Evolutionary conservation across 2,888 invertebrate genomes (phyloP).

Genomic region (Trachelus iudaicus): DNA sequence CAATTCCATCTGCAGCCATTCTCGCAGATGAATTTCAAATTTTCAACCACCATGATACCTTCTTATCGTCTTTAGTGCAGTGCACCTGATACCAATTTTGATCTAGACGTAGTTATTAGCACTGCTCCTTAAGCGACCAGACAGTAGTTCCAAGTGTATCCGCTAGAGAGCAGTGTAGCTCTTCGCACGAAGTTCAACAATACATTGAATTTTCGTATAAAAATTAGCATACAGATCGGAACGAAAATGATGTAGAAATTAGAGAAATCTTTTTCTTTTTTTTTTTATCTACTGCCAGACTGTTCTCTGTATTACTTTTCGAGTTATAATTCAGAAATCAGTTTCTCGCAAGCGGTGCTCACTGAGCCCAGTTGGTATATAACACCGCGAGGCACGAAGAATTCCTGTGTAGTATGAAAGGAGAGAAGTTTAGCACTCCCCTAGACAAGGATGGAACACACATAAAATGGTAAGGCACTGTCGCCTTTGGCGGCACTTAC

Average conservation of each 20-base stretch:
- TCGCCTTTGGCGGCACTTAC: conserved; percentile 51
- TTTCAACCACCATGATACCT: not conserved
- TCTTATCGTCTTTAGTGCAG: not conserved
- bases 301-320: conserved; percentile 8
- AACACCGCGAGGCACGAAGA: conserved; percentile 17
- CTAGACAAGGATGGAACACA: conserved; percentile 95
- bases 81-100: not conserved
- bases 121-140: not conserved
- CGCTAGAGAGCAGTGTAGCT: not conserved
- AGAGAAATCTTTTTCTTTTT: not conserved
- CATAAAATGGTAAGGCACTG: conserved; percentile 66
- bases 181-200: not conserved
- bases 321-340: conserved; percentile 24
- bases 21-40: not conserved
- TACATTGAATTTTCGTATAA: not conserved
- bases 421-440: conserved; percentile 97
- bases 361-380: conserved; percentile 44
- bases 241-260: not conserved
- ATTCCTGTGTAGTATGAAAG: conserved; percentile 91
- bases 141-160: not conserved
- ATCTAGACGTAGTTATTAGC: not conserved
- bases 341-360: conserved; percentile 48
- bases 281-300: conserved; percentile 9
- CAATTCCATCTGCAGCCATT: conserved; percentile 29
- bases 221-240: not conserved